Conservation (phyloP, 35 echinoderm and acorn worm species). For the Diadema setosum region DNA sequence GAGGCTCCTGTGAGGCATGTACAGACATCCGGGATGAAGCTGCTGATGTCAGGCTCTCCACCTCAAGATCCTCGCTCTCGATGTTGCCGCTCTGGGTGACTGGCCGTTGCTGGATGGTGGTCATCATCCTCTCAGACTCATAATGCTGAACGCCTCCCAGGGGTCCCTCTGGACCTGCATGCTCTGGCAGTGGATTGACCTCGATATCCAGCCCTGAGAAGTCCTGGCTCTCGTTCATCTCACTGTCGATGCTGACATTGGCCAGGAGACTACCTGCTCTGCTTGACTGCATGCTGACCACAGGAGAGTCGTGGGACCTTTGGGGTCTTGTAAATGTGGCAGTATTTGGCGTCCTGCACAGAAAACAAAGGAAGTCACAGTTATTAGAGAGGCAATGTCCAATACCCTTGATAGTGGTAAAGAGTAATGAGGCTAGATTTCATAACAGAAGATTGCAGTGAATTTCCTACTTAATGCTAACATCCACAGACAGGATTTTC, state of each 20-base stretch:
- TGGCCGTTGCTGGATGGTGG: neutral
- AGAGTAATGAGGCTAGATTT: too few species aligned
- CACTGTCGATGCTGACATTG: slow-evolving; percentile 94
- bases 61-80: slow-evolving; percentile 48
- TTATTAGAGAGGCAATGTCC: too few species aligned
- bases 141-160: neutral
- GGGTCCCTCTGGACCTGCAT: neutral
- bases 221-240: slow-evolving; percentile 31
- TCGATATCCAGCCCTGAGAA: slow-evolving; percentile 18
- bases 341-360: neutral
- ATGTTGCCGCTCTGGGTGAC: neutral
- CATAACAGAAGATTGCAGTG: too few species aligned
- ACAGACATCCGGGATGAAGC: slow-evolving; percentile 45
- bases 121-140: neutral
- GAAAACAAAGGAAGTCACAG: neutral
- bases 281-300: slow-evolving; percentile 13
- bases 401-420: too few species aligned
- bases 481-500: too few species aligned
- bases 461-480: too few species aligned
- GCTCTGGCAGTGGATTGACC: slow-evolving; percentile 43
- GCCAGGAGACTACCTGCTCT: slow-evolving; percentile 67
- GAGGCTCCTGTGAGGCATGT: neutral
- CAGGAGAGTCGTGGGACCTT: neutral
- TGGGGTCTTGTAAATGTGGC: neutral
- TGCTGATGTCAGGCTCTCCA: slow-evolving; percentile 54